Conservation (phyloP, 2,888 invertebrate species). For the Drosophila meridiana region DNA sequence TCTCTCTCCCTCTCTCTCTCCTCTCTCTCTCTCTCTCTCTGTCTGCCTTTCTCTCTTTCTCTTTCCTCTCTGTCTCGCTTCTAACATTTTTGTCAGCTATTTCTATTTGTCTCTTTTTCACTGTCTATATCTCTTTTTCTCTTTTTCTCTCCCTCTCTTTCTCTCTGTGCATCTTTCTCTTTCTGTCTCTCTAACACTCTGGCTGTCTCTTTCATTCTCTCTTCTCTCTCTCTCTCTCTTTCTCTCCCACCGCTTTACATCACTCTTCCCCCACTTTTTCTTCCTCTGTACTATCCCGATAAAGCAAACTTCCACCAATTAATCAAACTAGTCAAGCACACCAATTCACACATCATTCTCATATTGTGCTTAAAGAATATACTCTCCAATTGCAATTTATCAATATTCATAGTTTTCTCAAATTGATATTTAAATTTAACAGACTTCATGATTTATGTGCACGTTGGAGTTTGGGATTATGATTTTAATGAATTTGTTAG, state of each 20-base stretch:
- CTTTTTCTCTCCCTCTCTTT: neutral
- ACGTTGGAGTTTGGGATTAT: neutral
- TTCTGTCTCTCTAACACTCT: neutral
- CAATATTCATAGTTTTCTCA: constrained; percentile 3
- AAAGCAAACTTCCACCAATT: neutral
- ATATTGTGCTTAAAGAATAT: neutral
- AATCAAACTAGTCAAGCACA: neutral
- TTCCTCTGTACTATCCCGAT: neutral
- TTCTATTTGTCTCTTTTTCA: too few relatives aligned
- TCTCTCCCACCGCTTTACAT: too few relatives aligned
- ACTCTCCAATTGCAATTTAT: neutral
- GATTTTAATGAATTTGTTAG: constrained; percentile 15
- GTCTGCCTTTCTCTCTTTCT: neutral
- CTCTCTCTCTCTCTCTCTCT: too few relatives aligned
- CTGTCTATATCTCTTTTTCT: neutral
- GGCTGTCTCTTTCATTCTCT: fast-evolving
- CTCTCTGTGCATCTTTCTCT: neutral
- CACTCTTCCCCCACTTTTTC: neutral
- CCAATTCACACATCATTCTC: neutral
- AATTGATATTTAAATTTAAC: constrained; percentile 7
- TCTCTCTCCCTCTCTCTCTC: too few relatives aligned
- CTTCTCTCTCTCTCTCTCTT: too few relatives aligned
- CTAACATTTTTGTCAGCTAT: too few relatives aligned
- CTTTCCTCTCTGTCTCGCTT: neutral
- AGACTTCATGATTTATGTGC: constrained; percentile 4